phyloP scores from a whole-genome alignment of 2,888 invertebrate genomes.

The Dasypogon diadema region DNA sequence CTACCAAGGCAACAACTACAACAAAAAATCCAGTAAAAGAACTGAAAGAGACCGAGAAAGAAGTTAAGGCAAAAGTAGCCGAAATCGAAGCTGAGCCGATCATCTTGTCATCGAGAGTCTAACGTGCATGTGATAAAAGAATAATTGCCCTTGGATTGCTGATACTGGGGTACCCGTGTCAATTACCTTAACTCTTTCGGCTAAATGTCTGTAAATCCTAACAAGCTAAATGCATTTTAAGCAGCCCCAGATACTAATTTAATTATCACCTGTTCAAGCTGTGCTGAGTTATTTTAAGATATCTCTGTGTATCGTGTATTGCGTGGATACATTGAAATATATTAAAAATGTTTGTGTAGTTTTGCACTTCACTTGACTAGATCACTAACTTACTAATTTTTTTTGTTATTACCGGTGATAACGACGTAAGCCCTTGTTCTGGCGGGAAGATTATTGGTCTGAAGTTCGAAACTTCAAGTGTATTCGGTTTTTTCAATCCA shows the following conservation, averaged over 20 bases:
- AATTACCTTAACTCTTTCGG: background rate
- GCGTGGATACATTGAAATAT: no score
- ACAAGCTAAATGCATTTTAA: background rate
- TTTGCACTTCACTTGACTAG: no score
- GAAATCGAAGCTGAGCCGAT: conserved; percentile 68
- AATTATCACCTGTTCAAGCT: background rate
- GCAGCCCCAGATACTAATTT: background rate
- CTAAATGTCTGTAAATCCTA: background rate
- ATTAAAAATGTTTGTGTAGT: no score
- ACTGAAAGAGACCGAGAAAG: conserved; percentile 62
- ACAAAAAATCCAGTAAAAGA: conserved; percentile 60
- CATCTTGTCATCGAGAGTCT: conserved; percentile 66
- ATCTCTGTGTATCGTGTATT: no score
- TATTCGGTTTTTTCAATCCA: no score
- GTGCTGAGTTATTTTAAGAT: background rate
- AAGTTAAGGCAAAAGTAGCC: conserved; percentile 66
- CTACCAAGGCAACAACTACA: conserved; percentile 39
- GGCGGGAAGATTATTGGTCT: no score
- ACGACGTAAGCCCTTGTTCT: no score
- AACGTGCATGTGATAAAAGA: conserved; percentile 24
- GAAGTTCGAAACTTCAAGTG: no score
- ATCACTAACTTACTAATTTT: no score
- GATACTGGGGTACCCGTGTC: background rate
- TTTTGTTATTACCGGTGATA: no score
- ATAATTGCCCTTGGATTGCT: background rate